These are phyloP conservation scores for Ceratothoa steindachneri DNA, from an alignment of 2,888 invertebrate species.

Conservation along the genomic window DNA sequence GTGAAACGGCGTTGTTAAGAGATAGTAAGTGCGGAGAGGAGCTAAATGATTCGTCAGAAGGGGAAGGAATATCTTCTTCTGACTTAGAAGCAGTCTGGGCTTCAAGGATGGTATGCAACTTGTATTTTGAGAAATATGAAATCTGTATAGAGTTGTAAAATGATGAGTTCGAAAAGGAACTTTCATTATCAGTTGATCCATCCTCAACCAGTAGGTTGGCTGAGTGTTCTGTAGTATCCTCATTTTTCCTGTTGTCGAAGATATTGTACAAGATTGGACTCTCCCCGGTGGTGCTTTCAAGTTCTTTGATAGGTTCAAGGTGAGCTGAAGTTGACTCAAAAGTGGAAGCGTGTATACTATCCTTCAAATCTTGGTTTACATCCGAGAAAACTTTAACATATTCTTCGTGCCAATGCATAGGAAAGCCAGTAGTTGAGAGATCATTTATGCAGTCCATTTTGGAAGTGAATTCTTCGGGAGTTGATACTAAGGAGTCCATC, in stretches of 20 bases:
- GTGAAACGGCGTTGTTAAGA: background rate
- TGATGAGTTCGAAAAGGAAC: background rate
- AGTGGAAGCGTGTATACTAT: background rate
- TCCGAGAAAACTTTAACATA: slow-evolving; percentile 3
- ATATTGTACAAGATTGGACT: background rate
- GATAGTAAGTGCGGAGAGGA: background rate
- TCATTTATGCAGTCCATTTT: background rate
- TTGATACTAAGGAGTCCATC: background rate
- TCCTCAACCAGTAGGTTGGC: no score
- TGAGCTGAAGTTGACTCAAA: background rate
- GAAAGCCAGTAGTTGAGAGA: background rate
- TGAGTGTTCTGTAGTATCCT: no score
- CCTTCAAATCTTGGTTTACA: background rate
- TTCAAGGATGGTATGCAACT: background rate
- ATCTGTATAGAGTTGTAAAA: background rate
- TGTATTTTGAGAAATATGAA: background rate
- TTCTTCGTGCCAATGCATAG: slow-evolving; percentile 13
- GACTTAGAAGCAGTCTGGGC: background rate
- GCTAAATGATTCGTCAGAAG: background rate
- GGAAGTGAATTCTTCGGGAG: background rate
- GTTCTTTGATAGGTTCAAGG: background rate
- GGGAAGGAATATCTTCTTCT: background rate
- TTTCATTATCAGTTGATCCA: background rate
- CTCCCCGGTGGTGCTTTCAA: background rate
- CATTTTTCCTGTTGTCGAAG: no score